Base-by-base conservation (phyloP, 1,140 invertebrate genomes). In the Cydia pomonella region DNA sequence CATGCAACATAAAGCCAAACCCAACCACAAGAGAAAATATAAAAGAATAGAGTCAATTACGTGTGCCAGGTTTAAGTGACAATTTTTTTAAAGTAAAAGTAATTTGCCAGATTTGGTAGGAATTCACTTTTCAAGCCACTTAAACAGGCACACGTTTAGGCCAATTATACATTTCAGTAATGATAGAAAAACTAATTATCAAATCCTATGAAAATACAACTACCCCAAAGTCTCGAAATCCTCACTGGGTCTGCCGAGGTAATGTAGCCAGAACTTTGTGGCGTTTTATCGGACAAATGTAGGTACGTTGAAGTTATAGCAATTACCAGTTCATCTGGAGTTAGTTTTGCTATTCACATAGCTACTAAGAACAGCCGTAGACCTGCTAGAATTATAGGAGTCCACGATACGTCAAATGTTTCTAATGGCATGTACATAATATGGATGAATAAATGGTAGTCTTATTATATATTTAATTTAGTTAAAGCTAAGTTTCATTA, bases 231-330 rank as follows among this genome's bases (percentile, higher is more conserved):
- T 73, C 41, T 53, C 16, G 50, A 73, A 38, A 69, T 29, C 64
- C 64, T 69, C 64, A 78, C 79, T 87, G 91, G 91, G 91, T 93
- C 91, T 88, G 91, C 91, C 91, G 89, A 83, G 83, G 80, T 84
- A 86, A 80, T 76, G 77, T 79, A 80, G 87, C 91, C 89, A 93
- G 90, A 88, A 88, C 74, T 91, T 88, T 87, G 89, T 92, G 90
- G 91, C 89, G 89, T 93, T 92, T 91, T 93, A 92, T 93, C 90
- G 91, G 91, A 93, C 91, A 93, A 92, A 88, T 93, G 27, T 69
- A 69, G 86, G 83, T 91, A 90, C 79, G 69, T 84, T 79, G 82
- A 82, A 82, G 82, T 85, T 82, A 90, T 90, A 93, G 91, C 89
- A 92, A 90, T 80, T 84, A 84, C 90, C 89, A 93, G 89, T 91